Evolutionary conservation across 2,888 invertebrate species (phyloP).

Genomic region (Catocala fraxini): DNA sequence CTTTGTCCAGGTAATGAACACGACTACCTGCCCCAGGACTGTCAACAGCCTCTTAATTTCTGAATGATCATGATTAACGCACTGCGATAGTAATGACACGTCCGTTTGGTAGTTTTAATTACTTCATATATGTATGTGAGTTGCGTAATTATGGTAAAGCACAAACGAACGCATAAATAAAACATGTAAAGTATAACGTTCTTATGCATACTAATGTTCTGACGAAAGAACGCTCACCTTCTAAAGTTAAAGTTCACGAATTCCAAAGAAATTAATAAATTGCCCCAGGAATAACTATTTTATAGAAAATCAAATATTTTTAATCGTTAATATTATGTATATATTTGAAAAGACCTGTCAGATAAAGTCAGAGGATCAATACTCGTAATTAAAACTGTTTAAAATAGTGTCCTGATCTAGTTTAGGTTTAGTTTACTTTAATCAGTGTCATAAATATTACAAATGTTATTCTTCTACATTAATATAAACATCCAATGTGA

Average conservation of each 20-base stretch:
- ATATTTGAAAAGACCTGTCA: no score
- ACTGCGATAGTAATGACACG: slow-evolving; percentile 30
- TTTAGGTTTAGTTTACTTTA: no score
- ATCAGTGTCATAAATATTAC: no score
- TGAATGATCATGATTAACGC: slow-evolving; percentile 52
- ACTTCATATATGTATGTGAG: neutral
- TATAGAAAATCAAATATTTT: no score
- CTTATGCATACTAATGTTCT: neutral
- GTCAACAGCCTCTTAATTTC: slow-evolving; percentile 62
- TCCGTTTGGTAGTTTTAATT: neutral
- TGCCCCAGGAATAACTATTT: neutral
- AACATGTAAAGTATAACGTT: neutral
- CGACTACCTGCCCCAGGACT: slow-evolving; percentile 53
- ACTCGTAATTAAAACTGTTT: no score
- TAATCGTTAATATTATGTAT: no score
- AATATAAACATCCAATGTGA: no score
- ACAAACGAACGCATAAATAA: neutral
- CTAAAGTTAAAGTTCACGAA: neutral
- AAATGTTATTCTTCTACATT: no score
- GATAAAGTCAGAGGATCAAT: no score
- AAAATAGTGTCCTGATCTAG: no score
- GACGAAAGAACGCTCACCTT: slow-evolving; percentile 6
- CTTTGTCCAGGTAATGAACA: slow-evolving; percentile 83
- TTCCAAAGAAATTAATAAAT: neutral
- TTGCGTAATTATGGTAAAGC: neutral